Conservation (phyloP, 2,888 invertebrate species). For the Aphodius sticticus region DNA sequence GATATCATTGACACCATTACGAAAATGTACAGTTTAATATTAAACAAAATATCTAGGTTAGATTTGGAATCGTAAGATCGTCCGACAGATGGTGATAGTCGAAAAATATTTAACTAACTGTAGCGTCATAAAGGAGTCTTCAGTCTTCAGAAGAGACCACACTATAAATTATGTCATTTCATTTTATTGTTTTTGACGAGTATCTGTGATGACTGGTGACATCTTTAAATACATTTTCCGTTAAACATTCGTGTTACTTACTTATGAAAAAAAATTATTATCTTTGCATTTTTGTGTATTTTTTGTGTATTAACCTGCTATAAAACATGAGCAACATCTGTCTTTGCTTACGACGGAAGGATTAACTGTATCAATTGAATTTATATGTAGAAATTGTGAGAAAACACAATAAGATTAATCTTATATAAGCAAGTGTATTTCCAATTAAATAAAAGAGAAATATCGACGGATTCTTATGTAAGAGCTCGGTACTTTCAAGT, state of each 20-base stretch:
- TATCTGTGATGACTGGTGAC: not conserved
- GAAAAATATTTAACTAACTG: not conserved
- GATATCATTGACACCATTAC: not conserved
- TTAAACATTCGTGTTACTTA: not conserved
- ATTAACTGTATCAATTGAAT: too few species aligned
- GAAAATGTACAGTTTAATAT: not conserved
- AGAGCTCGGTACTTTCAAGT: not conserved
- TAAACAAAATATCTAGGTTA: not conserved
- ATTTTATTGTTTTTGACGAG: not conserved
- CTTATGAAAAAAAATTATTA: too few species aligned
- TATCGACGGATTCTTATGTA: not conserved
- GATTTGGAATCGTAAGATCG: not conserved
- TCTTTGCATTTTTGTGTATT: too few species aligned
- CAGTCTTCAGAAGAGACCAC: not conserved
- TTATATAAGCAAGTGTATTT: not conserved
- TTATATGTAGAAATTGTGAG: not conserved
- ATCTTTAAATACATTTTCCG: not conserved
- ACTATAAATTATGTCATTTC: not conserved
- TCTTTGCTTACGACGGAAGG: too few species aligned
- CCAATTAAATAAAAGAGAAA: not conserved
- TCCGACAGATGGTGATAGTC: not conserved
- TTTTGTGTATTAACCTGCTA: too few species aligned
- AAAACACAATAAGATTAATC: not conserved
- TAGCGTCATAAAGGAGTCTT: not conserved
- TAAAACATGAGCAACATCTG: too few species aligned